Base-by-base conservation (phyloP, 2,797 vertebrate species). In the Toxotes lorentzi region DNA sequence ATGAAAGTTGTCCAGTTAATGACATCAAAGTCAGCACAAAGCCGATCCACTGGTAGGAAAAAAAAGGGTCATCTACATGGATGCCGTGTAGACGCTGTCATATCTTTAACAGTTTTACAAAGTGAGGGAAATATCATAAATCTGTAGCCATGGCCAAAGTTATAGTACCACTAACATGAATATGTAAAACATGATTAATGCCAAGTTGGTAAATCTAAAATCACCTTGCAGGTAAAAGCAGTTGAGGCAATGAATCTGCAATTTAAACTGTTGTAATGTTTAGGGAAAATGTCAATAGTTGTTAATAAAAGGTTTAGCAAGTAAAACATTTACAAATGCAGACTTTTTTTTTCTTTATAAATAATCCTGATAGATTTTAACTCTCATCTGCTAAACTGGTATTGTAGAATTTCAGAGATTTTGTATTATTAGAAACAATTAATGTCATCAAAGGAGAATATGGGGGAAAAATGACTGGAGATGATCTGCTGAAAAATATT, bases 1-100 rank as follows among this genome's bases (percentile, higher is more conserved):
- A 88, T 88, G 32, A 70, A 89, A 88, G 86, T 81, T 79, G 73
- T 64, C 67, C 72, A 10, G 73, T 35, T 84, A 73, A 85, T 67
- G 74, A 76, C 69, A 62, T 62, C 35, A 75, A 85, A 86, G 76
- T 81, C 60, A 43, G 1, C 13, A 59, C 17, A 47, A 17, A 66
- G 45, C 17, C 0, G 5, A 72, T 38, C 23, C 8, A 40, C 60
- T 19, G 6, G n/a, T 0, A 50, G 48, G 30, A 12, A 34, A 23
- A 43, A 30, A 30, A 30, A 61, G 11, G 1, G 67, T 70, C 16
- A 6, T 2, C 21, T 62, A 4, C 17, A 12, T 24, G 48, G 6
- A 2, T 34, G 40, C 10, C 70, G 16, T 32, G 58, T n/a, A n/a
- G n/a, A n/a, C n/a, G n/a, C n/a, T 1, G 12, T 24, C n/a, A 4